A percentile compares a stretch with the other conserved stretches of the same genome.
Conservation (phyloP, 2,888 invertebrate species). For the Pseudococcus longispinus region DNA sequence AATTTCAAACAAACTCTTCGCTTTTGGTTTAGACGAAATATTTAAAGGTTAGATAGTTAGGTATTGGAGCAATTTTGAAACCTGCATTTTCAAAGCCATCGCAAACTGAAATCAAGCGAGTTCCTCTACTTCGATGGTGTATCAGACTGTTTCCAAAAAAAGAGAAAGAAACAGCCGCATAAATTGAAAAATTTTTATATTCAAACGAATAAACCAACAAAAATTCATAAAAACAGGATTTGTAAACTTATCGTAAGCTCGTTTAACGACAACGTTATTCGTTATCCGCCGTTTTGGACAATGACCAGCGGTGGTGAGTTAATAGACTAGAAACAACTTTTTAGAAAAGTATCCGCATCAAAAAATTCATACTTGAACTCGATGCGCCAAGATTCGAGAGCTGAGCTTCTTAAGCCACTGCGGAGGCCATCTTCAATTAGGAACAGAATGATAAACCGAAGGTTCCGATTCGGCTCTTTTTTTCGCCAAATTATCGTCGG, state of each 20-base stretch:
- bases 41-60: too few species aligned
- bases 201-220: background rate
- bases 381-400: too few species aligned
- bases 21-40: too few species aligned
- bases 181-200: background rate
- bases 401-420: too few species aligned
- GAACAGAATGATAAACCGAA: slow-evolving; percentile 44
- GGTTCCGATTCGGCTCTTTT: slow-evolving; percentile 57
- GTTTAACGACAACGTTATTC: background rate
- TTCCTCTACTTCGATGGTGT: too few species aligned
- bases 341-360: background rate
- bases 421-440: background rate
- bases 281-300: background rate
- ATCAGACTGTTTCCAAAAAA: background rate
- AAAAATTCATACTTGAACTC: background rate
- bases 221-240: background rate
- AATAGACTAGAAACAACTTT: slow-evolving; percentile 4
- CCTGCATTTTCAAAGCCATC: too few species aligned
- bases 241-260: background rate
- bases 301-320: background rate
- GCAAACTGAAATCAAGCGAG: too few species aligned
- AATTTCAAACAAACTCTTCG: too few species aligned
- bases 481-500: slow-evolving; percentile 48
- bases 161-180: background rate
- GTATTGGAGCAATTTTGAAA: too few species aligned